phyloP scores from a whole-genome alignment of 2,797 vertebrate species.

The Malurus splendens region DNA sequence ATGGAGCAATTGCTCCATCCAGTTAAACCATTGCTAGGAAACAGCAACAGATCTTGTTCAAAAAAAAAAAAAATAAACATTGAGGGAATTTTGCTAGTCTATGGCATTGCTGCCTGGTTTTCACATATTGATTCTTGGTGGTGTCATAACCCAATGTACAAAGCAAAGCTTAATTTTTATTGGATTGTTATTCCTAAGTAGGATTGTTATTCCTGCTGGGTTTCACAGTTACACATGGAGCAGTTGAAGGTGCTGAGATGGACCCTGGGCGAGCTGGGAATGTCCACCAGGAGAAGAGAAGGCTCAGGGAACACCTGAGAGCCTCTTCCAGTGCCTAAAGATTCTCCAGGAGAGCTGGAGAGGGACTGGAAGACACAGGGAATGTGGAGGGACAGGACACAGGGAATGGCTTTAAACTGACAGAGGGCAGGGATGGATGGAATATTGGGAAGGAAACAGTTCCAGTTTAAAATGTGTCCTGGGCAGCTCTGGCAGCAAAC shows the following conservation, averaged over 20 bases:
- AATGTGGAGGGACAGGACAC: background rate
- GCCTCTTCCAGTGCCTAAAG: background rate
- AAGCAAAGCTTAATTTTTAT: background rate
- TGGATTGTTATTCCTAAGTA: fast-evolving
- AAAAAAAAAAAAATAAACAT: background rate
- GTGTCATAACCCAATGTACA: background rate
- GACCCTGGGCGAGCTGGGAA: background rate
- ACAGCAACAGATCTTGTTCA: background rate
- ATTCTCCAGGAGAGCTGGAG: background rate
- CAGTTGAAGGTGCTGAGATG: background rate
- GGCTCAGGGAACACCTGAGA: background rate
- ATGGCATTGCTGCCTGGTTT: background rate
- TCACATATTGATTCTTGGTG: background rate
- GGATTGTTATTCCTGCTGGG: background rate
- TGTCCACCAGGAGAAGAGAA: background rate
- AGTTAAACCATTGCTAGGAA: background rate
- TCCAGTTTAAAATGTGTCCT: background rate
- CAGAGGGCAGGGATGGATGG: background rate
- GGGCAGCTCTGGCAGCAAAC: background rate
- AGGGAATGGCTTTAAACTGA: background rate
- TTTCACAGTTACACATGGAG: background rate
- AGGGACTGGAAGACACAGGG: background rate
- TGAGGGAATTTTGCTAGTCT: background rate
- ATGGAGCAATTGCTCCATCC: background rate
- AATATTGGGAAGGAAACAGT: background rate